Evolutionary conservation across 1,140 invertebrate genomes (phyloP), one percentile per base, ranked within the genome.

Genomic region (Diabrotica virgifera): DNA sequence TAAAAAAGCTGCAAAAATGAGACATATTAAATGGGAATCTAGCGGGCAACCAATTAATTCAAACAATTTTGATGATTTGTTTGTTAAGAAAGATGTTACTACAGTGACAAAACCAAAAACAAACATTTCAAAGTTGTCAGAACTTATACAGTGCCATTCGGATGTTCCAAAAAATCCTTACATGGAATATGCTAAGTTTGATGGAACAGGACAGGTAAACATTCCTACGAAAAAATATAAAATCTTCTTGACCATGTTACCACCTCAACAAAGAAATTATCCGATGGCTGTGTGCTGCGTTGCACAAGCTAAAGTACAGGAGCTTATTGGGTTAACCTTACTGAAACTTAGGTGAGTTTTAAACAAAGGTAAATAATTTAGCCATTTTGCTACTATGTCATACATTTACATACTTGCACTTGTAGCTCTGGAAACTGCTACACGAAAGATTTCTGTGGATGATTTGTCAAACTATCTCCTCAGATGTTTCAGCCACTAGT

Each of bases 321-420:
- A 98, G 76, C 85, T 97, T n/a, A 93, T 98, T 79, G 96, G 96
- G 13, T 86, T 97, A 13, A 94, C 93, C 71, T 94, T 94, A 79
- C 96, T 90, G 75, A 90, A 91, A 82, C 89, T 90, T 74, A 87
- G 86, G 87, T 89, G 79, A 76, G 66, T 59, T 13, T 40, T 36
- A 37, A 24, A 24, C 24, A 24, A 24, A 24, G 24, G 24, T 24
- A 24, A 24, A 24, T 24, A 24, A 24, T 24, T 24, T 24, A 24
- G 4, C 24, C 24, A 24, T 24, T 24, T 24, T 24, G 24, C 24
- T 24, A 24, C 24, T 24, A 24, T 24, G 1, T n/a, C n/a, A n/a
- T n/a, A n/a, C n/a, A n/a, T n/a, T n/a, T n/a, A n/a, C n/a, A n/a
- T n/a, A n/a, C n/a, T n/a, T n/a, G n/a, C n/a, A n/a, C n/a, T n/a